Evolutionary conservation across 2,113 vertebrate genomes (phyloP).

Genomic region (Oncorhynchus masou): DNA sequence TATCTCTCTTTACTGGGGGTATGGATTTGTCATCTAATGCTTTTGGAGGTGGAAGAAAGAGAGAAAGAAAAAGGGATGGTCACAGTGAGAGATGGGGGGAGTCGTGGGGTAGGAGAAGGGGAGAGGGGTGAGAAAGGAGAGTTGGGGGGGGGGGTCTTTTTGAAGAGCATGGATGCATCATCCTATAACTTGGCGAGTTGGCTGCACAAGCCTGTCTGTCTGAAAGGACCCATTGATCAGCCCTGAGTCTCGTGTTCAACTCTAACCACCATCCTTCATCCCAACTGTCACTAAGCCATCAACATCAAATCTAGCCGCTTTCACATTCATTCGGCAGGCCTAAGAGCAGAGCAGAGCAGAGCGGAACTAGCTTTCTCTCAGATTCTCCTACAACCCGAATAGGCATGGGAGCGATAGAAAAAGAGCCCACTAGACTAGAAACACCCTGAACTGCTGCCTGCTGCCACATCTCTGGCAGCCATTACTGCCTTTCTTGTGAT

Average conservation of each 20-base stretch:
- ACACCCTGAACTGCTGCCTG: slow-evolving; percentile 59
- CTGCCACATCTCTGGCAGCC: slow-evolving; percentile 69
- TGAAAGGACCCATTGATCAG: slow-evolving; percentile 64
- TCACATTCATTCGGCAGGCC: slow-evolving; percentile 49
- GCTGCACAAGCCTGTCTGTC: slow-evolving; percentile 60
- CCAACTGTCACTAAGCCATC: slow-evolving; percentile 66
- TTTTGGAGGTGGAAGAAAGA: slow-evolving; percentile 29
- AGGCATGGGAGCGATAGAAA: slow-evolving; percentile 62
- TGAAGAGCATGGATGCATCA: slow-evolving; percentile 42
- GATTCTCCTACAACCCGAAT: slow-evolving; percentile 60
- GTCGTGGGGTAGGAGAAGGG: slow-evolving; percentile 79
- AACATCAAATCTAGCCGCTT: slow-evolving; percentile 63
- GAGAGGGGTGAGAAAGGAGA: slow-evolving; percentile 36
- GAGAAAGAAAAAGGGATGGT: slow-evolving; percentile 34
- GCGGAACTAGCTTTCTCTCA: slow-evolving; percentile 51
- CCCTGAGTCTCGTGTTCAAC: slow-evolving; percentile 58
- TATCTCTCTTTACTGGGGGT: slow-evolving; percentile 22
- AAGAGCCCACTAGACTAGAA: slow-evolving; percentile 39
- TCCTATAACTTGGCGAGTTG: slow-evolving; percentile 63
- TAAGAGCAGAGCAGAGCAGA: slow-evolving; percentile 37
- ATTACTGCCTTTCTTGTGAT: slow-evolving; percentile 64
- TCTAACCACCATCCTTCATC: slow-evolving; percentile 70
- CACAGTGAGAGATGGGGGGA: slow-evolving; percentile 64
- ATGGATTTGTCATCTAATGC: slow-evolving; percentile 4
- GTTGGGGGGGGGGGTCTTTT: slow-evolving; percentile 50